Conservation (phyloP, 1,140 invertebrate genomes). For the Lucilia sericata region DNA sequence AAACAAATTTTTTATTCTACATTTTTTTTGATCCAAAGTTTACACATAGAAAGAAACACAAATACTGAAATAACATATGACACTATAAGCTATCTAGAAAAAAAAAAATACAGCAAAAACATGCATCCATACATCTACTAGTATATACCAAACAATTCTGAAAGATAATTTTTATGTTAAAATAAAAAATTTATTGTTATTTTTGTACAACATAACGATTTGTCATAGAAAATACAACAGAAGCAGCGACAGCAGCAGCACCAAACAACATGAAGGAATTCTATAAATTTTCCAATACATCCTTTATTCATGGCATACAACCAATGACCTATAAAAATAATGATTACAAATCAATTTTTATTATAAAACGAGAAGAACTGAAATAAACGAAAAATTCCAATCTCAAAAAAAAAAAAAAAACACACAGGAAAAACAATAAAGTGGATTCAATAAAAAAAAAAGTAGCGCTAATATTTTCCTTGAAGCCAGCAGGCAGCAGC, state of each 20-base stretch:
- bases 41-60: background rate
- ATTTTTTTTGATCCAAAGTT: background rate
- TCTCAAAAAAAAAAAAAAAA: background rate
- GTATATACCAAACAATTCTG: background rate
- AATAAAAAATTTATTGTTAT: slow-evolving; percentile 33
- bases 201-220: slow-evolving; percentile 17
- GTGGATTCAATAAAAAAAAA: background rate
- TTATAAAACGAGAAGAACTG: background rate
- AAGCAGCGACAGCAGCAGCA: background rate
- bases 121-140: background rate
- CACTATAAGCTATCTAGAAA: slow-evolving; percentile 30
- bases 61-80: slow-evolving; percentile 36
- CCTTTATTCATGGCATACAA: slow-evolving; percentile 26
- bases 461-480: background rate
- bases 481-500: background rate
- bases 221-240: slow-evolving; percentile 9
- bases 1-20: background rate
- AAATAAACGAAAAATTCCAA: background rate
- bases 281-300: background rate
- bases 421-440: slow-evolving; percentile 15
- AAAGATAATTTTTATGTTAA: slow-evolving; percentile 25
- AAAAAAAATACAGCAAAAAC: background rate
- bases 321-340: slow-evolving; percentile 39
- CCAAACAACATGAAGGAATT: background rate
- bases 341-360: slow-evolving; percentile 38